These are phyloP conservation scores for Leptopilina clavipes DNA, from an alignment of 1,140 invertebrate genomes.

Conservation along the genomic window DNA sequence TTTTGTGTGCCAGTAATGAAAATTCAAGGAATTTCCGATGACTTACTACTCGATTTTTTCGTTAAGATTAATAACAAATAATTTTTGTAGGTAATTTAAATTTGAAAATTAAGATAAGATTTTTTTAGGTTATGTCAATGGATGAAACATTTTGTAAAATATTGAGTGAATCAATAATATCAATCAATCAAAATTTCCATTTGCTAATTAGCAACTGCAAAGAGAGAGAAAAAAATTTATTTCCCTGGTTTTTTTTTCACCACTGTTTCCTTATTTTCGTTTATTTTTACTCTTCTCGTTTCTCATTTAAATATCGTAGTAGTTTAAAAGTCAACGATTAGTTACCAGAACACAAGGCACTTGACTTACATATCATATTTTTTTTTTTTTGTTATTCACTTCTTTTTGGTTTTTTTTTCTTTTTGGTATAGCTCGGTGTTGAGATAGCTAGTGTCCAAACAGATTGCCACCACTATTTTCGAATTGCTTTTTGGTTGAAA, in stretches of 20 bases:
- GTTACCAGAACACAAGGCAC: slow-evolving; percentile 75
- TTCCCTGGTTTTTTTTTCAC: slow-evolving; percentile 36
- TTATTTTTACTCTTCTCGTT: slow-evolving; percentile 42
- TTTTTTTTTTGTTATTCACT: slow-evolving; percentile 57
- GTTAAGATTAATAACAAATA: neutral
- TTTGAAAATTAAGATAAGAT: too few species aligned
- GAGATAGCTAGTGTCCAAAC: slow-evolving; percentile 57
- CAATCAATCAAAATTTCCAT: too few species aligned
- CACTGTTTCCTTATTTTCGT: slow-evolving; percentile 41
- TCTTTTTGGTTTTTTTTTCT: too few species aligned
- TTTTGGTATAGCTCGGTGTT: slow-evolving; percentile 65
- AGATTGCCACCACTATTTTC: slow-evolving; percentile 43
- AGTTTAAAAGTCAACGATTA: slow-evolving; percentile 72
- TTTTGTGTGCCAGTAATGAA: neutral
- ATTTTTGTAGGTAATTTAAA: too few species aligned
- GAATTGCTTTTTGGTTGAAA: slow-evolving; percentile 40
- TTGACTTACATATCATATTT: slow-evolving; percentile 73
- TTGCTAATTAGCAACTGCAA: neutral
- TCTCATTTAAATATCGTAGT: slow-evolving; percentile 68
- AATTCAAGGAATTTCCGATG: slow-evolving; percentile 34
- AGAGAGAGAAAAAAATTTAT: slow-evolving; percentile 10
- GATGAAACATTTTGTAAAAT: too few species aligned
- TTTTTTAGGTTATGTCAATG: too few species aligned
- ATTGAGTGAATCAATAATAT: too few species aligned
- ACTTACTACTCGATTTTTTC: slow-evolving; percentile 13